These are phyloP conservation scores for Phalangium opilio DNA, from an alignment of 2,888 invertebrate species.

Conservation along the genomic window DNA sequence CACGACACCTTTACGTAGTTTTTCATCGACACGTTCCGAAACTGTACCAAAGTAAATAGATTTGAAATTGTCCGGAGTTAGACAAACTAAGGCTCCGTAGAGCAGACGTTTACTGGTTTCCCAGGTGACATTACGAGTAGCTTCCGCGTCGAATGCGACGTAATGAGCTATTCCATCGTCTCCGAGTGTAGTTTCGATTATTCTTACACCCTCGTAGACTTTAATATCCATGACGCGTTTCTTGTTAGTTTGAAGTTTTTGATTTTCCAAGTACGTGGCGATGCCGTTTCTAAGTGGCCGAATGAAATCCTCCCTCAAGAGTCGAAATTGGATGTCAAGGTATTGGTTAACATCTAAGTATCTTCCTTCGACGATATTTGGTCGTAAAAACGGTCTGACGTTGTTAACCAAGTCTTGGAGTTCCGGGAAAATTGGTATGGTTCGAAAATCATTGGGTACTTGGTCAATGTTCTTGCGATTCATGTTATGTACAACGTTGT, in stretches of 20 bases:
- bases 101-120: constrained; percentile 44
- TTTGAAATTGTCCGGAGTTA: constrained; percentile 51
- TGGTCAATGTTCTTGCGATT: no score
- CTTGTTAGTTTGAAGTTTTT: no score
- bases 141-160: constrained; percentile 9
- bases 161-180: constrained; percentile 21
- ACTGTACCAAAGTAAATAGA: constrained; percentile 54
- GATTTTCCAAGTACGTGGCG: constrained; percentile 34
- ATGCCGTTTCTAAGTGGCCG: constrained; percentile 53
- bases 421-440: no score
- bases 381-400: constrained; percentile 33
- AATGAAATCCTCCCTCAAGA: constrained; percentile 64
- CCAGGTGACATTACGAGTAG: constrained; percentile 26
- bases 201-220: constrained; percentile 25
- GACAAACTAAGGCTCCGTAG: constrained; percentile 53
- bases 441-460: no score
- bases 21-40: constrained; percentile 39
- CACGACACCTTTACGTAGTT: constrained; percentile 42
- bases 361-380: constrained; percentile 44
- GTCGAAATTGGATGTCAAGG: constrained; percentile 58
- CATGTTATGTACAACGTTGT: no score
- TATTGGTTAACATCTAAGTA: constrained; percentile 53
- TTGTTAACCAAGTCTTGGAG: constrained; percentile 6
- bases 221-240: constrained; percentile 22
- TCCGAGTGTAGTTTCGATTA: constrained; percentile 22